These are phyloP conservation scores for Thomomys bottae DNA, from an alignment of 2,113 vertebrate species.

Conservation along the genomic window DNA sequence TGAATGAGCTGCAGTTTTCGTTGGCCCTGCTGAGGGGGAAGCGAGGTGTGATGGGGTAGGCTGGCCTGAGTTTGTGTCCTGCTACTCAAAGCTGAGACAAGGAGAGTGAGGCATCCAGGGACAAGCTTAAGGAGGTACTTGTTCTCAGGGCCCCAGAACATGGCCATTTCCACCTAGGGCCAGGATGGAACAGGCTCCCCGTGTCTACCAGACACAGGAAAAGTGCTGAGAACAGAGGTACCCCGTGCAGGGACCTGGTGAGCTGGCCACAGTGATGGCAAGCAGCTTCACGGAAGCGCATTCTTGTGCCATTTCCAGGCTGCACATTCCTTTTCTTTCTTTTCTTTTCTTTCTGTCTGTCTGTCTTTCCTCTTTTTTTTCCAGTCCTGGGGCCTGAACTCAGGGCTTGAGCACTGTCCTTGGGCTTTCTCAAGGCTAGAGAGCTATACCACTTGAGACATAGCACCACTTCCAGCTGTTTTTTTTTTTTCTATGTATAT, in stretches of 20 bases:
- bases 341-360: too few relatives aligned
- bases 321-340: slow-evolving; percentile 42
- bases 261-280: background rate
- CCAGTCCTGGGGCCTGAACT: too few relatives aligned
- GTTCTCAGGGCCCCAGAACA: background rate
- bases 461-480: too few relatives aligned
- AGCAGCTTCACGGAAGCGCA: background rate
- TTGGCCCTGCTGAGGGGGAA: background rate
- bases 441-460: too few relatives aligned
- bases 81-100: background rate
- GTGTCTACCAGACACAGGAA: background rate
- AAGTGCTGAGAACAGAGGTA: background rate
- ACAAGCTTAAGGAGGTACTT: background rate
- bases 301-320: background rate
- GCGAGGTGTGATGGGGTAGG: background rate
- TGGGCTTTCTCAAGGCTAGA: too few relatives aligned
- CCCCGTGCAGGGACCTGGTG: background rate
- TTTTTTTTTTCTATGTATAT: too few relatives aligned
- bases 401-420: too few relatives aligned
- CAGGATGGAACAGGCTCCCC: background rate
- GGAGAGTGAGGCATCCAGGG: background rate
- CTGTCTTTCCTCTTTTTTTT: too few relatives aligned
- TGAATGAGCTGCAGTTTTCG: background rate
- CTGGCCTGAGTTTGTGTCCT: background rate
- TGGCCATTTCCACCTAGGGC: too few relatives aligned